These are phyloP conservation scores for Penaeus japonicus DNA, from an alignment of 1,140 invertebrate genomes.

Conservation along the genomic window DNA sequence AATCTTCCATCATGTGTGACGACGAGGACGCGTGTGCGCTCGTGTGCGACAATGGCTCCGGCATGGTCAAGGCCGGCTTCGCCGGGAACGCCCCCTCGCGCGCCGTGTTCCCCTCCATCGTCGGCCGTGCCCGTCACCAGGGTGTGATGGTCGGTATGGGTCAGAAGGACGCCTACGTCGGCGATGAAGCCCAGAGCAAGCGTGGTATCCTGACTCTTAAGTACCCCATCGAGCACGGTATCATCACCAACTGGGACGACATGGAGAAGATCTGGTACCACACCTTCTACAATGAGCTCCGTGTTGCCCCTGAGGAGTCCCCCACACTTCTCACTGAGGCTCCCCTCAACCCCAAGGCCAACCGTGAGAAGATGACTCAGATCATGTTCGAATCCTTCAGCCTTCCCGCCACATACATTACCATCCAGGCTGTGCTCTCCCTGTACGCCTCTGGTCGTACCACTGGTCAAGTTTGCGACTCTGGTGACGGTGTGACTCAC, in stretches of 20 bases:
- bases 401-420: constrained; percentile 66
- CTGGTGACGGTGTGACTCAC: neutral
- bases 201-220: constrained; percentile 90
- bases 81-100: constrained; percentile 74
- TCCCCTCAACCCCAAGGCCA: constrained; percentile 74
- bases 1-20: no score
- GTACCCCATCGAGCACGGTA: constrained; percentile 94
- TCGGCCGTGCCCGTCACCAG: constrained; percentile 71
- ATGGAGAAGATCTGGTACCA: constrained; percentile 95
- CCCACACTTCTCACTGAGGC: constrained; percentile 84
- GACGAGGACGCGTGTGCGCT: constrained; percentile 60
- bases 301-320: constrained; percentile 93
- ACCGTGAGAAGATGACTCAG: constrained; percentile 89
- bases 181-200: constrained; percentile 93
- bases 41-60: constrained; percentile 71
- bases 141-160: constrained; percentile 95
- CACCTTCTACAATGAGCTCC: constrained; percentile 94
- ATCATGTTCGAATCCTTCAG: constrained; percentile 78
- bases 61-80: constrained; percentile 74
- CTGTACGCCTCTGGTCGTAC: neutral
- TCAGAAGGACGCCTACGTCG: constrained; percentile 89
- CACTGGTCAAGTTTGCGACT: neutral
- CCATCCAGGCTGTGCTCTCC: neutral
- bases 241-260: constrained; percentile 92
- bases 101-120: constrained; percentile 87